These are phyloP conservation scores for Diploscapter pachys DNA, from an alignment of 1,140 invertebrate genomes.

Conservation along the genomic window DNA sequence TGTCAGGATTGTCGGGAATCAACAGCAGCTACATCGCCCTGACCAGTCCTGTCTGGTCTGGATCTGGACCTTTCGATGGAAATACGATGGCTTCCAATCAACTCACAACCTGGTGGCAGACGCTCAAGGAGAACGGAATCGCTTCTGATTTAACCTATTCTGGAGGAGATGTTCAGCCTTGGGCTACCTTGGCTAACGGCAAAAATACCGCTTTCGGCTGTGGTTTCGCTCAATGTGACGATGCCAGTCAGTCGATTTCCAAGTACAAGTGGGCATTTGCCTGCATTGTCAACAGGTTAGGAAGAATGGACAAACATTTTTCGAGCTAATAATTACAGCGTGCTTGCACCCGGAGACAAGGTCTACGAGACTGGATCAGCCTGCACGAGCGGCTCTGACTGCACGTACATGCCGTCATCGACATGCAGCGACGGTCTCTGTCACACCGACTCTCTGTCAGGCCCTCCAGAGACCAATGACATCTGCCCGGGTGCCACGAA, in stretches of 20 bases:
- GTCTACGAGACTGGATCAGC: constrained; percentile 18
- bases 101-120: no score
- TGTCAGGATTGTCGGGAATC: no score
- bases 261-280: not conserved
- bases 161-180: no score
- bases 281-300: not conserved
- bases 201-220: constrained; percentile 18
- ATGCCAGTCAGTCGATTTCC: no score
- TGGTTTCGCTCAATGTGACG: not conserved
- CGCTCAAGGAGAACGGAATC: no score
- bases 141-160: no score
- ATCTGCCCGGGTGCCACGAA: constrained; percentile 14
- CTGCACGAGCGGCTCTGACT: constrained; percentile 3
- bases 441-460: not conserved
- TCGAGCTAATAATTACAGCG: not conserved
- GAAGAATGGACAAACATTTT: not conserved
- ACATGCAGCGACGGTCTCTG: constrained; percentile 13
- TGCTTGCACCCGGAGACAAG: not conserved
- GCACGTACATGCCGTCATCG: not conserved
- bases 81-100: no score
- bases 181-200: constrained; percentile 9
- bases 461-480: constrained; percentile 5
- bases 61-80: no score
- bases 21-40: not conserved
- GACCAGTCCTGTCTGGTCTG: not conserved